A percentile compares a stretch with the other conserved stretches of the same genome.
Conservation (phyloP, 1,140 invertebrate species). For the Saxidomus purpurata region DNA sequence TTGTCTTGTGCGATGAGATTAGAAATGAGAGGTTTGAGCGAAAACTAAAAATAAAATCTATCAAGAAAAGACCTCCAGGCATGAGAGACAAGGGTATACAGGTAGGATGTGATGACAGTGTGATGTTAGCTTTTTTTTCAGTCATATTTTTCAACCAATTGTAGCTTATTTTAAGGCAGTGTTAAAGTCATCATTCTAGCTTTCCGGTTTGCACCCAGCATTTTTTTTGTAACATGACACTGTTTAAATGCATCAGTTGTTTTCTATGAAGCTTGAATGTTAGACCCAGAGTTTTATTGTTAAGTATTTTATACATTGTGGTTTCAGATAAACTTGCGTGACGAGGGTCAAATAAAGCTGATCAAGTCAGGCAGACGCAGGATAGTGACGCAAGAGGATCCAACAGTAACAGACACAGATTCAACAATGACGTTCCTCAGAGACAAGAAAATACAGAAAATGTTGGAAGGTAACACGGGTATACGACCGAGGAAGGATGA, state of each 20-base stretch:
- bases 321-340: constrained; percentile 38
- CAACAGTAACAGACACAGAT: constrained; percentile 39
- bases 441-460: constrained; percentile 65
- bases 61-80: constrained; percentile 60
- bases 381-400: constrained; percentile 47
- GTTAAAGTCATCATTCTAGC: too few species aligned
- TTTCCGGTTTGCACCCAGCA: too few species aligned
- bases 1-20: constrained; percentile 54
- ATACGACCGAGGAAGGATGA: constrained; percentile 26
- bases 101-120: not conserved
- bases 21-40: constrained; percentile 55
- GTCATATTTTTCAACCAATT: too few species aligned
- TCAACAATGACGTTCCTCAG: constrained; percentile 48
- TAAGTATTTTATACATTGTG: not conserved
- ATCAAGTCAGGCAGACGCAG: constrained; percentile 56
- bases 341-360: constrained; percentile 56
- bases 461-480: constrained; percentile 51
- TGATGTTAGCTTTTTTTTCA: too few species aligned
- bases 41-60: constrained; percentile 29
- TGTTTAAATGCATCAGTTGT: too few species aligned
- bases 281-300: too few species aligned
- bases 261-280: too few species aligned
- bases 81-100: constrained; percentile 63
- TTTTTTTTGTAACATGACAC: too few species aligned
- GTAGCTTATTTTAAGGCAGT: too few species aligned